Evolutionary conservation across 1,140 invertebrate genomes (phyloP), one percentile per base, ranked within the genome.

Genomic region (Eulimnadia texana): DNA sequence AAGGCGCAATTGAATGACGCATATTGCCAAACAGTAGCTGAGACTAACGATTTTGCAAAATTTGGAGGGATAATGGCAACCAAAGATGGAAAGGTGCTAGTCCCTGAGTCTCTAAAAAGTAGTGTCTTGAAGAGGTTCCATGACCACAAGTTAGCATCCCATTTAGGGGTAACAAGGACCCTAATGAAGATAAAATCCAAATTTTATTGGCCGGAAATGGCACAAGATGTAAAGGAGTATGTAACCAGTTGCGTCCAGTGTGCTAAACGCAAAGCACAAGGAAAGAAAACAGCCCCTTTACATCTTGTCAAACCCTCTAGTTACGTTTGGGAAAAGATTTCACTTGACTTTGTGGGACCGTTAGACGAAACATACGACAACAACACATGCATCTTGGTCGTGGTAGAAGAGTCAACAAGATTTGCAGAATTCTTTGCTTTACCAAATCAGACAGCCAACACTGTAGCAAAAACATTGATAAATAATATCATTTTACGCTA

Each of bases 161-260:
- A 67, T 53, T 47, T 67, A 19, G 66, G 60, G 6, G 24, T 50
- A 11, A 47, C 20, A 22, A 67, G 53, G 58, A 68, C 64, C 1
- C 55, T 58, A 13, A 54, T 60, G 2, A 56, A 33, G 22, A 53
- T 67, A 2, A 42, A 47, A n/a, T 10, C 11, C 10, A 22, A 64
- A 16, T 67, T 52, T 51, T 66, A 25, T 20, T 67, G 64, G 64
- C 55, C 42, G 3, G 42, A 23, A 28, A 50, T 67, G 49, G 22
- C 25, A 0, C 60, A 62, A 50, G 57, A 66, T 55, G 54, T 67
- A 9, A 58, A 33, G 2, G 2, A 51, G 0, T 67, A 64, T 33
- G 65, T 68, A 19, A 47, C n/a, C 3, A 51, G 57, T 16, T 67
- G 66, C 29, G 22, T 23, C 20, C 23, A 27, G 49, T 67, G 66